Base-by-base conservation (phyloP, 2,888 invertebrate species). In the Scelioninae gen. 2 region DNA sequence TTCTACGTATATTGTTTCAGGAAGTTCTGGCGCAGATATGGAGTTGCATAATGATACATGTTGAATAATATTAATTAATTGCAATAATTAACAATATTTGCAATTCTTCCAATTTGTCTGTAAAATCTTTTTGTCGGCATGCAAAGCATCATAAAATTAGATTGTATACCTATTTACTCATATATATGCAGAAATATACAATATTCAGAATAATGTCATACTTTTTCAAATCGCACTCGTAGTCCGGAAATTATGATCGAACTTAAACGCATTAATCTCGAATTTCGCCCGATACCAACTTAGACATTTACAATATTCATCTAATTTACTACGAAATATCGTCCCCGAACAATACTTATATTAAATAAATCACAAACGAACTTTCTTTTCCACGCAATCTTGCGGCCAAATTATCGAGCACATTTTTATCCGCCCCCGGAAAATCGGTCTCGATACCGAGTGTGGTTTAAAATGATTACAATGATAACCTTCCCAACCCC, bases 291-390 rank as follows among this genome's bases (percentile, higher is more conserved):
- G 52, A 58, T 68, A 50, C 25, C 43, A 57, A 68, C 43, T 68
- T 58, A 7, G 57, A 48, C 50, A 57, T 48, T 58, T 53, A 37
- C 53, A n/a, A 60, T 50, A 53, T 53, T 45, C 57, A 43, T 61
- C 46, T 69, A 63, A 69, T 61, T 48, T 61, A 16, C 41, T 35
- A 13, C 33, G 33, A 35, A 39, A 52, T 41, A 57, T 67, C 58
- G 43, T 50, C 52, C 10, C 19, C 35, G 22, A 69, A 63, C 60
- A 63, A 37, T 50, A 70, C 63, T 70, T 57, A 57, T 57, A 50
- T 28, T 28, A 33, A 35, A 50, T 63, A 63, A 63, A 57, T 70
- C 43, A 53, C 55, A n/a, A n/a, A n/a, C n/a, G n/a, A n/a, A n/a
- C n/a, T n/a, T n/a, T n/a, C 52, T 22, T 43, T 43, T 45, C 43